These are phyloP conservation scores for Chrysemys picta DNA, from an alignment of 2,113 vertebrate species.

Conservation along the genomic window DNA sequence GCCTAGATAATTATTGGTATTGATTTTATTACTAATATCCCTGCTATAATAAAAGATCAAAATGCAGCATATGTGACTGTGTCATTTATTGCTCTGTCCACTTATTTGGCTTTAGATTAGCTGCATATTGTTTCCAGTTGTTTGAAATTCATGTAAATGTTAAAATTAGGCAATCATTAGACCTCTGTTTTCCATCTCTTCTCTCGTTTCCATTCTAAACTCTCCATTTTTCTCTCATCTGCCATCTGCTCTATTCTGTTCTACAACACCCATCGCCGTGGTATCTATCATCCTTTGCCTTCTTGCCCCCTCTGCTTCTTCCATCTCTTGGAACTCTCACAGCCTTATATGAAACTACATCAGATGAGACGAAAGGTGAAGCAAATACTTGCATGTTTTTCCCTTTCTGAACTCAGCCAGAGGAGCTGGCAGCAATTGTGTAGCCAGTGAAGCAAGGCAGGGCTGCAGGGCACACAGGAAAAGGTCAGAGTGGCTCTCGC, in stretches of 20 bases:
- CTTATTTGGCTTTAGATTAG: not conserved
- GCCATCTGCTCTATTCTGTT: not conserved
- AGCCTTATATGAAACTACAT: not conserved
- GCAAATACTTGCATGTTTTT: not conserved
- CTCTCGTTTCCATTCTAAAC: not conserved
- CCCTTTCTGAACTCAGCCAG: not conserved
- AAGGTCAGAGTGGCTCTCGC: constrained; percentile 31
- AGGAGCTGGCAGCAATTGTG: constrained; percentile 36
- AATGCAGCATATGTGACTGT: not conserved
- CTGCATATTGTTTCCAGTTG: fast-evolving
- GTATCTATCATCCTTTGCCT: not conserved
- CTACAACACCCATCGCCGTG: not conserved
- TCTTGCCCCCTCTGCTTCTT: not conserved
- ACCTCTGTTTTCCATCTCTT: not conserved
- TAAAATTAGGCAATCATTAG: not conserved
- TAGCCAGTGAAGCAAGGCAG: constrained; percentile 14
- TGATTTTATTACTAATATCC: constrained; percentile 67
- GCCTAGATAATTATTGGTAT: constrained; percentile 55
- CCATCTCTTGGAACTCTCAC: not conserved
- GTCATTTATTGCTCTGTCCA: not conserved
- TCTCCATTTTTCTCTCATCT: not conserved
- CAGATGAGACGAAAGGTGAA: not conserved
- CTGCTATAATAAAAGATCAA: constrained; percentile 28
- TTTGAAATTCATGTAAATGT: fast-evolving
- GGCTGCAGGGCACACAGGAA: constrained; percentile 19